Evolutionary conservation across 2,888 invertebrate genomes (phyloP).

Genomic region (Choristoneura rosaceana): DNA sequence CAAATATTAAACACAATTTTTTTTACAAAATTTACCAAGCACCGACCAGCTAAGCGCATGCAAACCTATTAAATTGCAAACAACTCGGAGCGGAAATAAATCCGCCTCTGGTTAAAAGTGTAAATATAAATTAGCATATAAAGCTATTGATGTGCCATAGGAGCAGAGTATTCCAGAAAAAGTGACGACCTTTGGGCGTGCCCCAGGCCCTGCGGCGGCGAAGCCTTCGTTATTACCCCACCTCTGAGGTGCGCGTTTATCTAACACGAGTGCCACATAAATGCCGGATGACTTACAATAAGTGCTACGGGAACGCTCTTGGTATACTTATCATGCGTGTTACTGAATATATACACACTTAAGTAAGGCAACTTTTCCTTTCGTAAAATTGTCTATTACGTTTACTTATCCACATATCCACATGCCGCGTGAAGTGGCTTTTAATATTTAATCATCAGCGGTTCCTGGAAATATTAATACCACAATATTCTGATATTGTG

Average conservation of each 20-base stretch:
- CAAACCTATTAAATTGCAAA: constrained; percentile 5
- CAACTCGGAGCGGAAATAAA: constrained; percentile 3
- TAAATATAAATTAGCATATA: constrained; percentile 31
- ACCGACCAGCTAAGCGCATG: constrained; percentile 5
- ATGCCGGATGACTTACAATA: constrained; percentile 42
- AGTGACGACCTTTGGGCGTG: constrained; percentile 25
- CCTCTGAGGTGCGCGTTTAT: constrained; percentile 36
- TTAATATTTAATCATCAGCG: background rate
- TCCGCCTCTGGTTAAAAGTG: constrained; percentile 15
- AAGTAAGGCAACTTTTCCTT: constrained; percentile 17
- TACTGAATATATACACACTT: constrained; percentile 20
- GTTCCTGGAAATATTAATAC: background rate
- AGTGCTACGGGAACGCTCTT: constrained; percentile 34
- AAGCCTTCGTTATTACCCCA: constrained; percentile 31
- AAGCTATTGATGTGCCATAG: constrained; percentile 30
- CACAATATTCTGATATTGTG: background rate
- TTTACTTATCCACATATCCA: constrained; percentile 9
- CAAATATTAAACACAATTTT: background rate
- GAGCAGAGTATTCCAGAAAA: constrained; percentile 26
- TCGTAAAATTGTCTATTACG: constrained; percentile 10
- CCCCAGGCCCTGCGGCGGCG: constrained; percentile 11
- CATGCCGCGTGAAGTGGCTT: constrained; percentile 1
- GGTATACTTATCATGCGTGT: constrained; percentile 12
- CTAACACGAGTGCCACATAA: constrained; percentile 34
- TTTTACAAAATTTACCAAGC: background rate